Percentiles rank a stretch among this genome's conserved stretches.
phyloP scores from a whole-genome alignment of 2,888 invertebrate species.

The Drosophila borborema region DNA sequence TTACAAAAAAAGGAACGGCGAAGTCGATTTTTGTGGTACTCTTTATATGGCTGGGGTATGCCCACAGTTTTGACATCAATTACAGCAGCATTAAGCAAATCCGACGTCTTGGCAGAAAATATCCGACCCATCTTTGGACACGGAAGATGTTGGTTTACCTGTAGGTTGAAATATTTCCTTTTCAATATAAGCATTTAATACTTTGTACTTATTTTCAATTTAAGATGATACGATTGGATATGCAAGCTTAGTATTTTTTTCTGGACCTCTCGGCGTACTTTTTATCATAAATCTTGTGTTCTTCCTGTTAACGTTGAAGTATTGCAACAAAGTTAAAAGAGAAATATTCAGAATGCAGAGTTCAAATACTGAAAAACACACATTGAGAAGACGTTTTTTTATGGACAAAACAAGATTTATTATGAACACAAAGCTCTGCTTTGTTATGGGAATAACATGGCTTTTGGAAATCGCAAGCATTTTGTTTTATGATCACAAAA shows the following conservation, averaged over 20 bases:
- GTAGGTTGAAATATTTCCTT: conserved; percentile 49
- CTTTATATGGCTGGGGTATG: conserved; percentile 90
- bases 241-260: conserved; percentile 87
- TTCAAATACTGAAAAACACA: conserved; percentile 87
- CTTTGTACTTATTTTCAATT: conserved; percentile 15
- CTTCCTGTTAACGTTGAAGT: conserved; percentile 89
- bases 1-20: conserved; percentile 67
- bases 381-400: conserved; percentile 87
- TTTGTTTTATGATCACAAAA: conserved; percentile 86
- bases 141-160: conserved; percentile 88
- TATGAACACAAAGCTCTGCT: conserved; percentile 90
- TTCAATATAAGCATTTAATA: neutral
- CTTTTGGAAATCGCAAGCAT: conserved; percentile 89
- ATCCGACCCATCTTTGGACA: conserved; percentile 88
- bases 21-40: conserved; percentile 88
- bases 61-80: conserved; percentile 87
- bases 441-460: conserved; percentile 93
- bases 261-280: conserved; percentile 88
- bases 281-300: conserved; percentile 89
- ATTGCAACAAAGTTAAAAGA: conserved; percentile 90
- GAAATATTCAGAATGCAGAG: conserved; percentile 90
- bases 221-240: conserved; percentile 81
- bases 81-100: conserved; percentile 87
- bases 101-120: conserved; percentile 84
- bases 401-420: conserved; percentile 90